Conservation (phyloP, 1,140 invertebrate genomes). For the Dolichoris vasculosae region DNA sequence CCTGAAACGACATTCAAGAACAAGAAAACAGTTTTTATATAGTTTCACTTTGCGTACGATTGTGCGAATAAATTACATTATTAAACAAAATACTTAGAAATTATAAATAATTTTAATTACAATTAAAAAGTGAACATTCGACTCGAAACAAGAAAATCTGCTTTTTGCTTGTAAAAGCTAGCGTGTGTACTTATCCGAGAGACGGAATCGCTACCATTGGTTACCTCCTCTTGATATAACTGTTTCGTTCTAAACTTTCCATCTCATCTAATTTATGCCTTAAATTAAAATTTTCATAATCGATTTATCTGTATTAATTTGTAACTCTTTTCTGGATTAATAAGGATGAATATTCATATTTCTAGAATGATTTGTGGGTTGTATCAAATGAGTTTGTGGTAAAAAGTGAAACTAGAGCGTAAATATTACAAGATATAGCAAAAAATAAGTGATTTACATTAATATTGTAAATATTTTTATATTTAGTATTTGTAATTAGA, state of each 20-base stretch:
- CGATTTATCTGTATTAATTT: neutral
- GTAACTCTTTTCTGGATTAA: neutral
- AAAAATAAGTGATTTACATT: neutral
- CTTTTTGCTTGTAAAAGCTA: neutral
- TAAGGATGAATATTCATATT: too few relatives aligned
- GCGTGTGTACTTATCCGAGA: neutral
- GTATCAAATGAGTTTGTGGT: neutral
- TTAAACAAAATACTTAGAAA: neutral
- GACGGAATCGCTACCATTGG: neutral
- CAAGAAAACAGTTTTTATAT: neutral
- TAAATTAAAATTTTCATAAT: conserved; percentile 9
- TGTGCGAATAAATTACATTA: neutral
- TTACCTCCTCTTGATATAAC: too few relatives aligned
- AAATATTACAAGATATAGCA: neutral
- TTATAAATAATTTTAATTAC: neutral
- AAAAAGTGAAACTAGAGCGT: neutral
- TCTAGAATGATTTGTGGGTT: neutral
- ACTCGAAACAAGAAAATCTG: neutral
- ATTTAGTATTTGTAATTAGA: too few relatives aligned
- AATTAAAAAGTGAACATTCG: neutral
- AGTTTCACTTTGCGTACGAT: too few relatives aligned
- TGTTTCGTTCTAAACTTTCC: neutral
- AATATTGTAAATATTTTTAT: neutral
- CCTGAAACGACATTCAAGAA: neutral
- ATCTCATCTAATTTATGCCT: neutral